Evolutionary conservation across 2,113 vertebrate species (phyloP).

Genomic region (Cephalopterus ornatus): DNA sequence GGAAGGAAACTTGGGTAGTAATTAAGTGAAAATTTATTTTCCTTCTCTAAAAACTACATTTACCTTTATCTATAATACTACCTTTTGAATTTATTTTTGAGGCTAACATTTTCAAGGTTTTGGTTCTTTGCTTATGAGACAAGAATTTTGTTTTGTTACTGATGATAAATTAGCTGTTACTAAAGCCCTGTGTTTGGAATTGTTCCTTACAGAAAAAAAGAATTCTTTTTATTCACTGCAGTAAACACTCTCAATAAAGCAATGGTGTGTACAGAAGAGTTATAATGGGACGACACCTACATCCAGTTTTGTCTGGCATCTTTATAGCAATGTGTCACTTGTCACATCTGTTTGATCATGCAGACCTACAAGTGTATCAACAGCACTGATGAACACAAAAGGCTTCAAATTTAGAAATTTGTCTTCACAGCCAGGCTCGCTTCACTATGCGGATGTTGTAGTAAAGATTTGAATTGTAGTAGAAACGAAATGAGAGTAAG

Average conservation of each 20-base stretch:
- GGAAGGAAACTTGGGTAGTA: neutral
- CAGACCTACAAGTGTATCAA: neutral
- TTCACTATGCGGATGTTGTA: neutral
- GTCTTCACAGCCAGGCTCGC: neutral
- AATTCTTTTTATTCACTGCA: neutral
- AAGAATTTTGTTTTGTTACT: neutral
- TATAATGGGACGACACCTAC: neutral
- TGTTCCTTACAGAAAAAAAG: neutral
- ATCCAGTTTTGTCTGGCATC: neutral
- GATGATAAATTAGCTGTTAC: neutral
- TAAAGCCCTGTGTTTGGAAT: neutral
- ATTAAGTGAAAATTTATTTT: neutral
- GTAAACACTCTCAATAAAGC: neutral
- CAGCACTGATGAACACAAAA: neutral
- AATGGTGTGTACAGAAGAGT: neutral
- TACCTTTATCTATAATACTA: neutral
- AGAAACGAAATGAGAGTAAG: neutral
- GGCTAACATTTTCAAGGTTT: neutral
- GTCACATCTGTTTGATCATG: slow-evolving; percentile 18
- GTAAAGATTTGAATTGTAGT: neutral
- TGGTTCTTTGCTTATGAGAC: neutral
- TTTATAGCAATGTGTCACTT: neutral
- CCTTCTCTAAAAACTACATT: neutral
- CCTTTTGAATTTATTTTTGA: neutral
- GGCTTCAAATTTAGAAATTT: neutral